Evolutionary conservation across 1,140 invertebrate species (phyloP).

Genomic region (Diorhabda carinulata): DNA sequence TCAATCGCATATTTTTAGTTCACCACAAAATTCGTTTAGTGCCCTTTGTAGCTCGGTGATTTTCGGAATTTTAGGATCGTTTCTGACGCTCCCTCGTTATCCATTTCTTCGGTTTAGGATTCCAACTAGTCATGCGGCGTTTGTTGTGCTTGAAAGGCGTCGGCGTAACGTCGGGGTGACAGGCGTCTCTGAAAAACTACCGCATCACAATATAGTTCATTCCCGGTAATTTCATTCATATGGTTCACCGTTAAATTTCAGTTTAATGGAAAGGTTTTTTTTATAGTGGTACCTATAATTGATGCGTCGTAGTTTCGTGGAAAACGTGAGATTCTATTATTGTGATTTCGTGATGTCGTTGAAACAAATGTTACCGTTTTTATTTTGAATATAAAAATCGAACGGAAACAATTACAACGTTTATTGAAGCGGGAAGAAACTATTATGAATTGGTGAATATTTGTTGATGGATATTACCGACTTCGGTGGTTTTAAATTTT

Average conservation of each 20-base stretch:
- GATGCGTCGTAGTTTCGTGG: too few species aligned
- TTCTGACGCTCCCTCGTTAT: neutral
- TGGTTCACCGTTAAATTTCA: neutral
- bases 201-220: slow-evolving; percentile 4
- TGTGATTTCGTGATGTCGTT: too few species aligned
- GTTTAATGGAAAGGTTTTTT: too few species aligned
- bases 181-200: slow-evolving; percentile 19
- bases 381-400: too few species aligned
- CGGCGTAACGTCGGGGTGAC: slow-evolving; percentile 17
- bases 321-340: too few species aligned
- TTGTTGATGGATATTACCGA: too few species aligned
- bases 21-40: neutral
- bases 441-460: too few species aligned
- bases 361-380: too few species aligned
- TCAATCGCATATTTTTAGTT: slow-evolving; percentile 1
- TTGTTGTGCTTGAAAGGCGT: slow-evolving; percentile 29
- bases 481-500: too few species aligned
- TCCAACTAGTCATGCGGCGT: slow-evolving; percentile 40
- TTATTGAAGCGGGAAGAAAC: too few species aligned
- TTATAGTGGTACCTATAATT: too few species aligned
- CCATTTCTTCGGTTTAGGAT: slow-evolving; percentile 22
- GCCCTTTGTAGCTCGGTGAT: neutral
- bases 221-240: neutral
- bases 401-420: too few species aligned
- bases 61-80: neutral